Evolutionary conservation across 1,140 invertebrate genomes (phyloP).

Genomic region (Trichogramma pretiosum): DNA sequence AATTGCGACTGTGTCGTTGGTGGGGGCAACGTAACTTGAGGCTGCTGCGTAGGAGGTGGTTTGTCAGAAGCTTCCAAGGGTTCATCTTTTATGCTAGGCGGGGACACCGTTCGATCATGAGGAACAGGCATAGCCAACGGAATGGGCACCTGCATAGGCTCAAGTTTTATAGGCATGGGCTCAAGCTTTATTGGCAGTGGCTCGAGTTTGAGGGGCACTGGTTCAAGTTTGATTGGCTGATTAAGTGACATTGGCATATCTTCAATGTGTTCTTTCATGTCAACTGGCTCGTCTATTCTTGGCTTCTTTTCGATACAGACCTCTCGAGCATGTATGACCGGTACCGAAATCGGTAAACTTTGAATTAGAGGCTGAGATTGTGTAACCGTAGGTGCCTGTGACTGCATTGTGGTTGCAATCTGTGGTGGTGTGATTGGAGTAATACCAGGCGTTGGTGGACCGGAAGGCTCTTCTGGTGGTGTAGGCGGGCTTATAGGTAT

Average conservation of each 20-base stretch:
- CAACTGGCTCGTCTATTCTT: conserved; percentile 27
- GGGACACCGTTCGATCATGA: not conserved
- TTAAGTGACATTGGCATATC: conserved; percentile 2
- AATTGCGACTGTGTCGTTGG: conserved; percentile 18
- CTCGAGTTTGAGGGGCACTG: conserved; percentile 31
- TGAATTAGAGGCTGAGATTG: conserved; percentile 23
- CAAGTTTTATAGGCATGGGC: conserved; percentile 10
- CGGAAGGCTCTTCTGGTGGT: conserved; percentile 38
- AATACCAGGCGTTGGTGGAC: conserved; percentile 26
- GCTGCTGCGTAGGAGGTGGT: too few species aligned
- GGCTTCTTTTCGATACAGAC: conserved; percentile 31
- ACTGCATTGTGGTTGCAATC: not conserved
- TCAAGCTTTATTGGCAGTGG: conserved; percentile 12
- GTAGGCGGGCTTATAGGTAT: conserved; percentile 31
- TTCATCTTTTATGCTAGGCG: conserved; percentile 4
- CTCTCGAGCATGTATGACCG: conserved; percentile 37
- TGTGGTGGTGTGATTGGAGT: conserved; percentile 27
- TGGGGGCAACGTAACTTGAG: conserved; percentile 23
- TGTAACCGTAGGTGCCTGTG: not conserved
- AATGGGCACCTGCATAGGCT: conserved; percentile 10
- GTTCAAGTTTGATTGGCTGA: conserved; percentile 34
- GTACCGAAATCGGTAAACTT: conserved; percentile 38
- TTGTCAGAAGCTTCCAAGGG: not conserved
- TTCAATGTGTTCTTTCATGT: conserved; percentile 31
- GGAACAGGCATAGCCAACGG: conserved; percentile 8